Base-by-base conservation (phyloP, 2,113 vertebrate species). In the Mastomys coucha region DNA sequence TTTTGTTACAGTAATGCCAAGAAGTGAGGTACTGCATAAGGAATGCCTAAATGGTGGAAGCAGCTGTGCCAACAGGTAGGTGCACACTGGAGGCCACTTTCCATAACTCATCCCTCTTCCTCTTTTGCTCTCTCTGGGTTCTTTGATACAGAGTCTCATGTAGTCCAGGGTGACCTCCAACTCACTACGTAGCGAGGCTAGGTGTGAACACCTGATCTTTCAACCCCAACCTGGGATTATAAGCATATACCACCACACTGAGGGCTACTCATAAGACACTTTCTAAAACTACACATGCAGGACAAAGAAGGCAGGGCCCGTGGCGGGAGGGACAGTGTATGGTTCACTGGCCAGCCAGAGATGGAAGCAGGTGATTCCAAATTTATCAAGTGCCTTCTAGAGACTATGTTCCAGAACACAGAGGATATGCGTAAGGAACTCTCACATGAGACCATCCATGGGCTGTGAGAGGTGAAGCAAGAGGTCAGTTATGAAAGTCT, bases 401-500 rank as follows among this genome's bases (percentile, higher is more conserved):
- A 75, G 1, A 8, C 72, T 20, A 67, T 63, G 36, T 5, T 73
- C 60, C 42, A 36, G 76, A 24, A n/a, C 2, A n/a, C 13, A 67
- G 12, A 60, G 31, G n/a, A 6, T 2, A 0, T 58, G 73, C 65
- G 60, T 51, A 2, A 81, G 2, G 20, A 91, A 49, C 58, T 51
- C 39, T 65, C 45, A 33, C 9, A 20, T 36, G 24, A 77, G 51
- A 22, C 24, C 20, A 7, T 42, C 28, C 22, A 1, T 7, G 58
- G 65, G 65, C 67, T 14, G 11, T 0, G 13, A 14, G 24, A 17
- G 17, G 2, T 0, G 36, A 14, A 58, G 20, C 20, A 5, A 24
- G 36, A 39, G 56, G 80, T 17, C 7, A 26, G n/a, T 84, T n/a
- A 42, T 17, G 28, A 56, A 53, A 39, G 31, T 33, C 63, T n/a